Conservation (phyloP, 37 sponge, comb jelly and placozoan genomes). For the Mnemiopsis leidyi region DNA sequence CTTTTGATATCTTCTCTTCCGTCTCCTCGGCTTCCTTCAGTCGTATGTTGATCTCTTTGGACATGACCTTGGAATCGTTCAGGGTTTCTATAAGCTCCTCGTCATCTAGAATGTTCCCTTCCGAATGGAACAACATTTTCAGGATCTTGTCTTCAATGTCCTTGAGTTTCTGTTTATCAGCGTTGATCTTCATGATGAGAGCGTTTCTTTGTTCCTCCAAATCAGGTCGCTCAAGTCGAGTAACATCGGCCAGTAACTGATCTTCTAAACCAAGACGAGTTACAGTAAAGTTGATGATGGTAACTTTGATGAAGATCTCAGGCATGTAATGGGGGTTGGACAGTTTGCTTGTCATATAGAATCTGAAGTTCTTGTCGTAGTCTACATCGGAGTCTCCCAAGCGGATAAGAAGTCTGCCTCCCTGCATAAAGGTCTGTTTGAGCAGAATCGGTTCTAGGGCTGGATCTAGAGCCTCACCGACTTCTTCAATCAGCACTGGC, state of each 20-base stretch:
- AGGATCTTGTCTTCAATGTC: slow-evolving; percentile 94
- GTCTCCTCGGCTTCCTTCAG: slow-evolving; percentile 92
- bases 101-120: slow-evolving; percentile 97
- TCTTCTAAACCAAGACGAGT: slow-evolving; percentile 96
- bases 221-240: slow-evolving; percentile 92
- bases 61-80: slow-evolving; percentile 88
- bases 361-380: slow-evolving; percentile 98
- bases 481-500: slow-evolving; percentile 95
- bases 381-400: slow-evolving; percentile 98
- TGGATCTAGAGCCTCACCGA: slow-evolving; percentile 94
- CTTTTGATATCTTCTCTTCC: slow-evolving; percentile 85
- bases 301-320: slow-evolving; percentile 98
- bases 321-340: slow-evolving; percentile 98
- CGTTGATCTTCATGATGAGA: slow-evolving; percentile 88
- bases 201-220: slow-evolving; percentile 92
- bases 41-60: slow-evolving; percentile 82
- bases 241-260: slow-evolving; percentile 98
- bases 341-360: slow-evolving; percentile 99
- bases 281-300: slow-evolving; percentile 99
- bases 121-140: slow-evolving; percentile 89
- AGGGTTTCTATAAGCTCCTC: slow-evolving; percentile 90
- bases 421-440: slow-evolving; percentile 95
- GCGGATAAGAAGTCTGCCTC: slow-evolving; percentile 89
- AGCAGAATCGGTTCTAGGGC: slow-evolving; percentile 95
- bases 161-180: slow-evolving; percentile 93